Percentiles rank a stretch among this genome's conserved stretches.
Conservation (phyloP, 2,113 vertebrate genomes). For the Lipophrys pholis region DNA sequence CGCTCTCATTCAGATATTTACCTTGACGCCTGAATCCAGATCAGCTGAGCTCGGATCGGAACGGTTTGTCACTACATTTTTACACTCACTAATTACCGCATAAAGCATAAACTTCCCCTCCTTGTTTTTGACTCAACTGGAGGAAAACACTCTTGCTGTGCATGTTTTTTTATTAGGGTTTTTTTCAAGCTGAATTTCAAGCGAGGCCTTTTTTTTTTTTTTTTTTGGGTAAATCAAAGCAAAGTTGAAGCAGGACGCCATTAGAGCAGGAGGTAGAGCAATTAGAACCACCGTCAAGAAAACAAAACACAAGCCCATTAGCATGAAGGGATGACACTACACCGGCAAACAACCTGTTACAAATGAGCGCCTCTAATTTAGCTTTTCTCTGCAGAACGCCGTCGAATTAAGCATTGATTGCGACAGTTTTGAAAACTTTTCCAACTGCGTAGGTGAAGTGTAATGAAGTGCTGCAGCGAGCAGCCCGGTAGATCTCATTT, state of each 20-base stretch:
- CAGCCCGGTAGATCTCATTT: not conserved
- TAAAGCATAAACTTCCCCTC: conserved; percentile 6
- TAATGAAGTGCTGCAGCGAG: not conserved
- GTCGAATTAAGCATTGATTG: conserved; percentile 23
- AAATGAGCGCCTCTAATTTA: conserved; percentile 36
- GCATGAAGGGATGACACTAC: conserved; percentile 9
- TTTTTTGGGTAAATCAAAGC: conserved; percentile 50
- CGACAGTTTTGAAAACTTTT: conserved; percentile 15
- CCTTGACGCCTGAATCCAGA: conserved; percentile 21
- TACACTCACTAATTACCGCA: conserved; percentile 16
- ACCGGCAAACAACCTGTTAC: conserved; percentile 12
- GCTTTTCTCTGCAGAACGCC: not conserved
- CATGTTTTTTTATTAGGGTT: conserved; percentile 13
- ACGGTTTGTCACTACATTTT: conserved; percentile 4
- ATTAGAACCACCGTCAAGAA: conserved; percentile 31
- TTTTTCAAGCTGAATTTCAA: conserved; percentile 10
- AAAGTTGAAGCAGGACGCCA: conserved; percentile 25
- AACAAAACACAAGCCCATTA: conserved; percentile 40
- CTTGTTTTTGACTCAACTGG: not conserved
- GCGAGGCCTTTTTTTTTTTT: no score
- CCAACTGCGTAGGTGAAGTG: not conserved
- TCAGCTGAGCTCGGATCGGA: conserved; percentile 18
- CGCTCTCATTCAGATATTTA: conserved; percentile 13
- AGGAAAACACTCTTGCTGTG: conserved; percentile 32
- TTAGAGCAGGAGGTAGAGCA: conserved; percentile 43